These are phyloP conservation scores for Megaceryle maxima DNA, from an alignment of 2,113 vertebrate species.

Conservation along the genomic window DNA sequence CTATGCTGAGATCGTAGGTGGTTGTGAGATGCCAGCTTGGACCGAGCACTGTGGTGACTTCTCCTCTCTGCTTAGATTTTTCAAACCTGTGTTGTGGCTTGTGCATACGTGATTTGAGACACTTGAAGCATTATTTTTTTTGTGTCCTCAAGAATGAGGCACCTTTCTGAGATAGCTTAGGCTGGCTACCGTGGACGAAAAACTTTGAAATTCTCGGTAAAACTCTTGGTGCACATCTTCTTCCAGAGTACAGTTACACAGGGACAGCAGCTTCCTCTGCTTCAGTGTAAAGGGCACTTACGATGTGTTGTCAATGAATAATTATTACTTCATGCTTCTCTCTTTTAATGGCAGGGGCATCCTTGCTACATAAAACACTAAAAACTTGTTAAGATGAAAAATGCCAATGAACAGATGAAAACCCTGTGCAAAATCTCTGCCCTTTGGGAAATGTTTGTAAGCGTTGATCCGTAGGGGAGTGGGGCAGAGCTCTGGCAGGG, in stretches of 20 bases:
- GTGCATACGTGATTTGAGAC: background rate
- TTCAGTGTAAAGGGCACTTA: conserved; percentile 28
- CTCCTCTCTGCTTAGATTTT: background rate
- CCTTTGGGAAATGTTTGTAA: background rate
- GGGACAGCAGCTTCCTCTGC: background rate
- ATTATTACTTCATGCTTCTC: background rate
- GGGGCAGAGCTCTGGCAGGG: background rate
- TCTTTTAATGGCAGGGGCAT: conserved; percentile 4
- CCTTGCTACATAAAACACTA: conserved; percentile 7
- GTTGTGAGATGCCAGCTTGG: background rate
- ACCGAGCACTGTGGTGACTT: background rate
- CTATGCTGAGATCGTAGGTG: background rate
- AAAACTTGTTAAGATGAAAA: conserved; percentile 8
- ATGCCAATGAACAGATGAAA: background rate
- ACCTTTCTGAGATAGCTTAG: background rate
- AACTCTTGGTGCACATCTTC: background rate
- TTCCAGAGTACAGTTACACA: background rate
- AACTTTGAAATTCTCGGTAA: background rate
- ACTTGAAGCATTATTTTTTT: background rate
- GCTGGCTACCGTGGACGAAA: background rate
- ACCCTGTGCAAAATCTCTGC: background rate
- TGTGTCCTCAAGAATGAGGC: background rate
- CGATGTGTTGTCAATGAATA: conserved; percentile 48
- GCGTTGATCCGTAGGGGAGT: background rate
- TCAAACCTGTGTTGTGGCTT: background rate